A percentile compares a stretch with the other conserved stretches of the same genome.
Evolutionary conservation across 2,888 invertebrate species (phyloP).

Genomic region (Cenopis cana): DNA sequence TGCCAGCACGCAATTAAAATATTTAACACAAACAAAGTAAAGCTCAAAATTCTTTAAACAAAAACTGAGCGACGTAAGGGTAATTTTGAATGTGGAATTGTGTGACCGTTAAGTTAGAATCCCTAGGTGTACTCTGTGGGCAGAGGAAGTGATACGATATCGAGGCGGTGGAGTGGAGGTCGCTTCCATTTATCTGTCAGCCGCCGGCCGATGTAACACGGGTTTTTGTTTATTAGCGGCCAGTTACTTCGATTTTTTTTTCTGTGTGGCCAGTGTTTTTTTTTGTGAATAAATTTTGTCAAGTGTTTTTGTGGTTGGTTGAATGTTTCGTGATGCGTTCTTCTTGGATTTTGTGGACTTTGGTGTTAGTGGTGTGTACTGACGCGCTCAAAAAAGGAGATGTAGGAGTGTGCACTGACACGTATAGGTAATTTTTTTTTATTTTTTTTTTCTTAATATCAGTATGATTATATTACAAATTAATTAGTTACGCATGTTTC

Average conservation of each 20-base stretch:
- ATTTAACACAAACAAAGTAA: not conserved
- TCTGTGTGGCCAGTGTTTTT: conserved; percentile 10
- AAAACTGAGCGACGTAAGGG: too few relatives aligned
- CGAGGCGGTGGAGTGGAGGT: conserved; percentile 35
- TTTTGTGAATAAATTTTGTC: too few relatives aligned
- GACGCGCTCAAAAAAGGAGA: not conserved
- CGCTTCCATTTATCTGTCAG: conserved; percentile 31
- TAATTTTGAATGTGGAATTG: not conserved
- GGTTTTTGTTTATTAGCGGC: conserved; percentile 9
- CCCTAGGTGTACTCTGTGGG: conserved; percentile 36
- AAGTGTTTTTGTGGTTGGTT: not conserved
- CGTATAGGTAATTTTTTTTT: not conserved
- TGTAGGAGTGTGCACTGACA: not conserved
- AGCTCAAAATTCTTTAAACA: not conserved
- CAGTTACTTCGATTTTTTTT: conserved; percentile 16
- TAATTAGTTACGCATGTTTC: too few relatives aligned
- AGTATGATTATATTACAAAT: too few relatives aligned
- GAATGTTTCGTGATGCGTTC: conserved; percentile 20
- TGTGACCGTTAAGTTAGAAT: conserved; percentile 15
- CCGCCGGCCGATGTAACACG: conserved; percentile 2
- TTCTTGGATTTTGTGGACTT: conserved; percentile 17
- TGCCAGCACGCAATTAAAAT: not conserved
- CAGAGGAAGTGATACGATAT: conserved; percentile 34
- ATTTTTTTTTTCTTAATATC: too few relatives aligned
- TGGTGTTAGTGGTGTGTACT: conserved; percentile 6